Base-by-base conservation (phyloP, 2,888 invertebrate genomes). In the Megalurothrips usitatus region DNA sequence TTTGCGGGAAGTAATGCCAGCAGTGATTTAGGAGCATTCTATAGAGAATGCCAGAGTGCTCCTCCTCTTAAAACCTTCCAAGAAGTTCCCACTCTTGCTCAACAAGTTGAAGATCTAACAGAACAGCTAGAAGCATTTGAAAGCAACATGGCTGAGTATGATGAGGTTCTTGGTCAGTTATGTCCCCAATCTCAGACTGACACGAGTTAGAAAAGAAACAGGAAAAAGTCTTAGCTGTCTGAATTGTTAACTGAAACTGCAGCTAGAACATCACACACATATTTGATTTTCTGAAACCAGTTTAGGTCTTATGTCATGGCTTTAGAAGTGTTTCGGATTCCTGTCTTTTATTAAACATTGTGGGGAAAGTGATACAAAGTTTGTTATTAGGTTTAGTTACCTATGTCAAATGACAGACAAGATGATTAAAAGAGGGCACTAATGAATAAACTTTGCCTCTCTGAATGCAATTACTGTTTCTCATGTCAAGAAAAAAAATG, bases 21-120 rank as follows among this genome's bases (percentile, higher is more conserved):
- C 84, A 91, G 91, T 79, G 95, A 95, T 85, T 88, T 95, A 83
- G 93, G 94, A 0, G 90, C 91, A 83, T 95, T 95, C 88, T 95
- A 94, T 88, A 90, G 92, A 52, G 94, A 95, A 85, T 95, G 94
- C 87, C 91, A 94, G 85, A 91, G 91, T 84, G 94, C 95, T 11
- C 92, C 92, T 4, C 88, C 89, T 49, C 86, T 91, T 43, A 87
- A 88, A 82, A 89, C 89, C 78, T 90, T 90, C 83, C 87, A 86
- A 81, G 88, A 88, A 83, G 88, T 89, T 83, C 86, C 86, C 68
- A 89, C 90, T 28, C 84, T 90, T 10, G 88, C 88, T 14, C 90
- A 91, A 81, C 90, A 90, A 85, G 87, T 91, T 1, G 92, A 92
- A 80, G 90, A 92, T 47, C 88, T 95, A 58, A 91, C 92, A 0